A percentile compares a stretch with the other conserved stretches of the same genome.
Evolutionary conservation across 2,888 invertebrate species (phyloP).

Genomic region (Caenorhabditis sp.): DNA sequence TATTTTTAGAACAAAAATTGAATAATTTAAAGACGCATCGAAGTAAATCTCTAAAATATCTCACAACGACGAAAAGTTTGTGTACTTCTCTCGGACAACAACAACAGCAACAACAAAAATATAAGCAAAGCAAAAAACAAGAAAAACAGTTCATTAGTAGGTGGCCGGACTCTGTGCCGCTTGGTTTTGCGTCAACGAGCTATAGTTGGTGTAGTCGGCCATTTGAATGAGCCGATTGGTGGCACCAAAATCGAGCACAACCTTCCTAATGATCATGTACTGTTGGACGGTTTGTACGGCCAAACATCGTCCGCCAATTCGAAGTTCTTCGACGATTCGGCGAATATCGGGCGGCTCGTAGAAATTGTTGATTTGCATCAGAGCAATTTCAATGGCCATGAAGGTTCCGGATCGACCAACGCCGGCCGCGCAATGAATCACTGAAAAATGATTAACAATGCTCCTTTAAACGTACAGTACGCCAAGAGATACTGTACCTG

Average conservation of each 20-base stretch:
- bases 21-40: too few species aligned
- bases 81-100: too few species aligned
- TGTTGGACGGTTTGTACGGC: conserved; percentile 3
- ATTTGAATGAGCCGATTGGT: conserved; percentile 15
- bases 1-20: too few species aligned
- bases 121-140: too few species aligned
- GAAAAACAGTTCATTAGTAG: too few species aligned
- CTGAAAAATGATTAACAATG: too few species aligned
- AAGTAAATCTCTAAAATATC: too few species aligned
- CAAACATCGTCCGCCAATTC: neutral
- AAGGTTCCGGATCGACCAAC: conserved; percentile 39
- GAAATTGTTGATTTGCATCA: conserved; percentile 19
- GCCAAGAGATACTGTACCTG: conserved; percentile 28
- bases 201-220: neutral
- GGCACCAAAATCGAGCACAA: conserved; percentile 20
- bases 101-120: too few species aligned
- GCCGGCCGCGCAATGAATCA: conserved; percentile 45
- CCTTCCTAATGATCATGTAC: conserved; percentile 2
- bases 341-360: conserved; percentile 24
- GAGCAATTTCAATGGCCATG: conserved; percentile 32
- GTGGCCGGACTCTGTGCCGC: too few species aligned
- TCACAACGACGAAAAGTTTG: too few species aligned
- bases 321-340: neutral
- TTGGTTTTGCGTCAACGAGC: too few species aligned
- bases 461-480: too few species aligned